A percentile compares a stretch with the other conserved stretches of the same genome.
phyloP scores from a whole-genome alignment of 2,888 invertebrate genomes.

The Chelonus formosanus region DNA sequence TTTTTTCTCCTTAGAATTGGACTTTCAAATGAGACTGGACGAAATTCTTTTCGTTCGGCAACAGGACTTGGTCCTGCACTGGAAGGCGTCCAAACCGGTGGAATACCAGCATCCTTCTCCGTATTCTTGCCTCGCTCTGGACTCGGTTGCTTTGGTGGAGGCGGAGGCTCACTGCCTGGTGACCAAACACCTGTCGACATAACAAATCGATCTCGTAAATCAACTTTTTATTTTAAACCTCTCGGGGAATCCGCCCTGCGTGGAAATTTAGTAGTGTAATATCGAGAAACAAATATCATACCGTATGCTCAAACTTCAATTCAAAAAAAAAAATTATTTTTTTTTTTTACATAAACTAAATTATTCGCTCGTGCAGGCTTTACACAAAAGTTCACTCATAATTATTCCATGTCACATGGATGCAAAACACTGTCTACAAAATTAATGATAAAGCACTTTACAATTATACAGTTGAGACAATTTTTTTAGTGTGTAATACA shows the following conservation, averaged over 20 bases:
- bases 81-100: constrained; percentile 82
- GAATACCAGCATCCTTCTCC: constrained; percentile 70
- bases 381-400: no score
- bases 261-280: constrained; percentile 31
- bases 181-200: constrained; percentile 70
- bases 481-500: no score
- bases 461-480: no score
- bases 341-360: no score
- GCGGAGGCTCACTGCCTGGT: constrained; percentile 66
- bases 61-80: constrained; percentile 78
- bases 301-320: constrained; percentile 22
- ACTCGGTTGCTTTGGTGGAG: constrained; percentile 62
- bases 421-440: no score
- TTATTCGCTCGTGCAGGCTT: no score
- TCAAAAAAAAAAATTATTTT: neutral
- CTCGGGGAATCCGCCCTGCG: neutral
- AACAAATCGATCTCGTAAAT: constrained; percentile 35
- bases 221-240: constrained; percentile 15
- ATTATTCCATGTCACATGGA: no score
- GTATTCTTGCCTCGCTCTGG: constrained; percentile 66
- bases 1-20: constrained; percentile 71
- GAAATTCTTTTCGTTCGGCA: constrained; percentile 79
- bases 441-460: no score
- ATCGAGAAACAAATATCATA: constrained; percentile 33
- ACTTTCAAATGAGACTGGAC: constrained; percentile 80